Conservation (phyloP, 2,888 invertebrate genomes). For the Rotaria macrura region DNA sequence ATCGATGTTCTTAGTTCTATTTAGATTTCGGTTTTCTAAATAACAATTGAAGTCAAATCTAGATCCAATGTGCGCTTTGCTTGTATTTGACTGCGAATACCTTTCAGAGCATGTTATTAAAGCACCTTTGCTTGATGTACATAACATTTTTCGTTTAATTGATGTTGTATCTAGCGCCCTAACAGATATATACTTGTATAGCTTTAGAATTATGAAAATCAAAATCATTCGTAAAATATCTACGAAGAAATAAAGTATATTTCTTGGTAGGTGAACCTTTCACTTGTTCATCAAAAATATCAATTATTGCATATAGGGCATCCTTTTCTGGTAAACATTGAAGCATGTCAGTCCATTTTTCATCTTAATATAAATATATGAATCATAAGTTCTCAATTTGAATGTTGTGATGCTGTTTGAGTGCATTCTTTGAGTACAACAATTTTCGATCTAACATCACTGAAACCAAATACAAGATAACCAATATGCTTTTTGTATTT, state of each 20-base stretch:
- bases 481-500: conserved; percentile 28
- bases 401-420: background rate
- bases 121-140: conserved; percentile 32
- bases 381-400: background rate
- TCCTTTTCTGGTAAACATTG: conserved; percentile 31
- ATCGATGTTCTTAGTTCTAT: background rate
- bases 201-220: background rate
- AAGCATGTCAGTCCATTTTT: conserved; percentile 32
- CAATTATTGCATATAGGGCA: conserved; percentile 32
- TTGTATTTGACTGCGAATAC: conserved; percentile 30
- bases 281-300: conserved; percentile 30
- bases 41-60: conserved; percentile 23
- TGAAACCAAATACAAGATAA: conserved; percentile 32
- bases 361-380: background rate
- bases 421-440: conserved; percentile 20
- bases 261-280: conserved; percentile 32
- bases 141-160: conserved; percentile 34
- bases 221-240: too few species aligned
- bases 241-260: conserved; percentile 31
- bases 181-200: too few species aligned
- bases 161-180: conserved; percentile 32
- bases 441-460: conserved; percentile 25
- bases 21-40: conserved; percentile 5
- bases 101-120: conserved; percentile 29
- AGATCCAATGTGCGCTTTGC: conserved; percentile 31